Base-by-base conservation (phyloP, 2,888 invertebrate genomes). In the Ptilodon capucinus region DNA sequence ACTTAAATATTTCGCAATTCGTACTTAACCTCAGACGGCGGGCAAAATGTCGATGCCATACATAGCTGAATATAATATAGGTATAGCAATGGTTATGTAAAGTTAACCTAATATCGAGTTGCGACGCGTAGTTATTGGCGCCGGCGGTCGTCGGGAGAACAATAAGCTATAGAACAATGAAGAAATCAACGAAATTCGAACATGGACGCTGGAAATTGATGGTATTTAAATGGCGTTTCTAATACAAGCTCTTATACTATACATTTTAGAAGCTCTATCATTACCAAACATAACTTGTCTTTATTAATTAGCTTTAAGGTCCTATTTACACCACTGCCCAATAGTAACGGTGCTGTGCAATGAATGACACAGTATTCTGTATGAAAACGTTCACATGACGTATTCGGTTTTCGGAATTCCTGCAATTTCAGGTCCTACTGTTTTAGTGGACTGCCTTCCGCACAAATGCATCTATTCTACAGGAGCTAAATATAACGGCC, bases 91-190 rank as follows among this genome's bases (percentile, higher is more conserved):
- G 47, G 44, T 60, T 52, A 50, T 38, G 47, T 57, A 51, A 60
- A 51, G 54, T 52, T 56, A 56, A 52, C 48, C 57, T 52, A 58
- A 62, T 66, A 66, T 66, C 62, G 49, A 48, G 56, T 62, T 64
- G 48, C 66, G 60, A 51, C 66, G 62, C 54, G 47, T 51, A 51
- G 45, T 54, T 50, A 54, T 44, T 52, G 66, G 66, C 66, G 66
- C 66, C 66, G 23, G 44, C 19, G 25, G 36, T 44, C 62, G 52
- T 38, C 57, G 14, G 42, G 34, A 41, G 41, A 57, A 63, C 62
- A 63, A 58, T 58, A 58, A 48, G 34, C 42, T 21, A 17, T 34
- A 53, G 63, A 64, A 63, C 58, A 64, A 64, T 63, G 44, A 54
- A 49, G 52, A 46, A 61, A 57, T 62, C 51, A 48, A 60, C 60